Percentiles rank a stretch among this genome's conserved stretches.
These are phyloP conservation scores for Eleutherodactylus coqui DNA, from an alignment of 2,797 vertebrate genomes.

Conservation along the genomic window DNA sequence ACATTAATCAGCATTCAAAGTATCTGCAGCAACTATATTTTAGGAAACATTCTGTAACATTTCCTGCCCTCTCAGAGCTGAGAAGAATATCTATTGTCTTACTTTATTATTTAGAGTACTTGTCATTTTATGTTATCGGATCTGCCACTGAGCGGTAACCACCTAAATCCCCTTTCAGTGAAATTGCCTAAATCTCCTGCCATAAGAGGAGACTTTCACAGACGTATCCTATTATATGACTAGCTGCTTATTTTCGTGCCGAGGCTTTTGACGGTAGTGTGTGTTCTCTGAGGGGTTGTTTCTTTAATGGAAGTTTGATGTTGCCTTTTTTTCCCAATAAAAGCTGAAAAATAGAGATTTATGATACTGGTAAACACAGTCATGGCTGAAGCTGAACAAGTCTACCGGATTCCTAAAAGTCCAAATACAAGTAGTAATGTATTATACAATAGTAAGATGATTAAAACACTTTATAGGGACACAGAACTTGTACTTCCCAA, in stretches of 20 bases:
- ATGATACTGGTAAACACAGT: not conserved
- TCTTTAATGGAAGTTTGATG: constrained; percentile 4
- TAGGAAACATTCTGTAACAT: not conserved
- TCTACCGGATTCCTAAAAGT: not conserved
- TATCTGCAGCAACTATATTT: not conserved
- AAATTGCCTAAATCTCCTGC: constrained; percentile 6
- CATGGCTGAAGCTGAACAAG: constrained; percentile 3
- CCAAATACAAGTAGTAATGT: not conserved
- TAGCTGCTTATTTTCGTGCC: not conserved
- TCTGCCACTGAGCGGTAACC: constrained; percentile 10
- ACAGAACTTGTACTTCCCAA: not conserved
- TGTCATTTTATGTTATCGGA: constrained; percentile 21
- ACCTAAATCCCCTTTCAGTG: not conserved
- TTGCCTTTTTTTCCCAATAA: not conserved
- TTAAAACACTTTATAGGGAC: not conserved
- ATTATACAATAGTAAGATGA: not conserved
- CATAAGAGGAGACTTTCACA: constrained; percentile 4
- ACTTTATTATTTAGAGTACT: constrained; percentile 20
- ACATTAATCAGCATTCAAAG: not conserved
- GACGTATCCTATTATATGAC: constrained; percentile 29
- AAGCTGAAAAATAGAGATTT: constrained; percentile 28
- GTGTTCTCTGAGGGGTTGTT: not conserved
- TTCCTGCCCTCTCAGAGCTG: not conserved
- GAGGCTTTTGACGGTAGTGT: constrained; percentile 1
- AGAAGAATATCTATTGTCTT: constrained; percentile 18